Evolutionary conservation across 2,888 invertebrate genomes (phyloP).

Genomic region (Conomelus anceps): DNA sequence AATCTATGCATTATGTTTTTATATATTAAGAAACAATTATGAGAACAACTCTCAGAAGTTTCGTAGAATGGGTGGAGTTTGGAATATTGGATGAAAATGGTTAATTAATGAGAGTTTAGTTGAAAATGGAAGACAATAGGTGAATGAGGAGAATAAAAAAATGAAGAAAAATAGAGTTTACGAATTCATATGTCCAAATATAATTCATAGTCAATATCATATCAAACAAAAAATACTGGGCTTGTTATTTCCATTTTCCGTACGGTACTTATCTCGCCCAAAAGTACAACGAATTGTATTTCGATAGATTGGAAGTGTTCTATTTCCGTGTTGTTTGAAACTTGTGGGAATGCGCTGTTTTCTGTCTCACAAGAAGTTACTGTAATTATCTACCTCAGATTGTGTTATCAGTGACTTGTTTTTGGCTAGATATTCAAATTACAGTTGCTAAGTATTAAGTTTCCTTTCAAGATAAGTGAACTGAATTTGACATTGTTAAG

Average conservation of each 20-base stretch:
- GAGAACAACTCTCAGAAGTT: too few relatives aligned
- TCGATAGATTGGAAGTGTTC: neutral
- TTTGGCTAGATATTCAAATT: neutral
- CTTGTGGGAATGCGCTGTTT: neutral
- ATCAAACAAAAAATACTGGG: neutral
- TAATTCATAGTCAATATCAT: too few relatives aligned
- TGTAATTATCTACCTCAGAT: neutral
- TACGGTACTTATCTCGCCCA: neutral
- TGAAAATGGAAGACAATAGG: too few relatives aligned
- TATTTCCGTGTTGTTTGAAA: neutral
- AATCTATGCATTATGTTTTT: too few relatives aligned
- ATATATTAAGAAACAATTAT: too few relatives aligned
- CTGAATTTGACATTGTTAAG: neutral
- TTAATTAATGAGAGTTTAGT: too few relatives aligned
- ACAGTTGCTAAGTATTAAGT: neutral
- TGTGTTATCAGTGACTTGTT: neutral
- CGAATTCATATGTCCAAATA: too few relatives aligned
- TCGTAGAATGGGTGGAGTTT: too few relatives aligned
- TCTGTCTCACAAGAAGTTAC: neutral
- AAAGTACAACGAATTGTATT: neutral
- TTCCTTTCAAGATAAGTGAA: neutral
- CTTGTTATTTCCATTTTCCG: neutral
- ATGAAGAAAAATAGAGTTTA: too few relatives aligned
- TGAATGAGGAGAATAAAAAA: too few relatives aligned
- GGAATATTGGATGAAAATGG: too few relatives aligned